Conservation (phyloP, 1,140 invertebrate species). For the Eupristina koningsbergeri region DNA sequence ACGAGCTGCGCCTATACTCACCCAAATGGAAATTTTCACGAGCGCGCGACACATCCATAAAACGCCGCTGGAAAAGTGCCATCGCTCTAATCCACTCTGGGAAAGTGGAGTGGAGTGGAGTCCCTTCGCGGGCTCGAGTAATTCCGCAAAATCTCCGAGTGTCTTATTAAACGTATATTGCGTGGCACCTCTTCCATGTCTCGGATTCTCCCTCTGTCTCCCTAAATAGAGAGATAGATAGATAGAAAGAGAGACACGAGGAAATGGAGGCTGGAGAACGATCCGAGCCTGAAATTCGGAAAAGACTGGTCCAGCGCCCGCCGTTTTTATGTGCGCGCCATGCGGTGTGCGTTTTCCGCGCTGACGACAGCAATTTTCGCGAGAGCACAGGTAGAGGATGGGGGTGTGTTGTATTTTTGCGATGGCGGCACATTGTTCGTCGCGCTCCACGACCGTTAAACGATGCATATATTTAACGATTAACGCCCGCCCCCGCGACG, state of each 20-base stretch:
- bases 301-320: too few relatives aligned
- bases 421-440: background rate
- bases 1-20: background rate
- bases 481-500: background rate
- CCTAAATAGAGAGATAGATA: too few relatives aligned
- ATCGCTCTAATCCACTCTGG: background rate
- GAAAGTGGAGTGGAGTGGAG: too few relatives aligned
- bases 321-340: too few relatives aligned
- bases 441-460: background rate
- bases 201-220: too few relatives aligned
- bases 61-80: background rate
- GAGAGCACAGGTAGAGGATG: background rate
- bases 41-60: background rate
- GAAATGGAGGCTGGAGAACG: too few relatives aligned
- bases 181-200: too few relatives aligned
- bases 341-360: background rate
- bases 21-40: constrained; percentile 16
- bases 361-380: background rate
- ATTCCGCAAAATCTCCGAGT: background rate
- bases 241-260: too few relatives aligned
- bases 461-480: constrained; percentile 18
- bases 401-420: background rate
- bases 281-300: too few relatives aligned
- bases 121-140: background rate
- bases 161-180: background rate